These are phyloP conservation scores for Hemaris fuciformis DNA, from an alignment of 2,888 invertebrate genomes.

Conservation along the genomic window DNA sequence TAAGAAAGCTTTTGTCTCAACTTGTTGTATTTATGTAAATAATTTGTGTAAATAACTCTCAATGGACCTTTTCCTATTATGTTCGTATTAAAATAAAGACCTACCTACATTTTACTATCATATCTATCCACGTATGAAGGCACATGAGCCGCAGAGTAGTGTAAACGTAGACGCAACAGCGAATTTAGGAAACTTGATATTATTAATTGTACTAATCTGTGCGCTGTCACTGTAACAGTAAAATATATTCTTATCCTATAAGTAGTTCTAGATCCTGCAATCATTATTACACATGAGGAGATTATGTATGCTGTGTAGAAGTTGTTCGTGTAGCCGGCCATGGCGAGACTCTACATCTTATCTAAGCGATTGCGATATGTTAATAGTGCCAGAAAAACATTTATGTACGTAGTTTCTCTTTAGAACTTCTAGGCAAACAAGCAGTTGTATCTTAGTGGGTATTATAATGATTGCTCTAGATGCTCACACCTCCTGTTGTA, in stretches of 20 bases:
- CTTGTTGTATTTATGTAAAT: constrained; percentile 37
- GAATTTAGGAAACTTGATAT: not conserved
- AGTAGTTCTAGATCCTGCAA: not conserved
- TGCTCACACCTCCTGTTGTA: not conserved
- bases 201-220: not conserved
- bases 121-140: not conserved
- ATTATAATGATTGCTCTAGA: not conserved
- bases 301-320: too few species aligned
- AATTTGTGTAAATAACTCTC: constrained; percentile 33
- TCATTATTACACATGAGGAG: not conserved
- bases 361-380: too few species aligned
- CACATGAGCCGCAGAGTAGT: not conserved
- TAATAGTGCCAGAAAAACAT: too few species aligned
- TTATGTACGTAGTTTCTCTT: too few species aligned
- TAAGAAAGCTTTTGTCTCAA: constrained; percentile 22
- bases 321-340: not conserved
- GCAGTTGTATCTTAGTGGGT: too few species aligned
- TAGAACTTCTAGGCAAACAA: too few species aligned
- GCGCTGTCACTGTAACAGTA: not conserved
- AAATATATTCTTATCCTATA: not conserved
- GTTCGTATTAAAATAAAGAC: not conserved
- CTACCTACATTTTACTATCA: not conserved
- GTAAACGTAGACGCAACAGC: not conserved
- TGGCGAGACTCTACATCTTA: not conserved
- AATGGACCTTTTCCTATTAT: constrained; percentile 13